Percentiles rank a stretch among this genome's conserved stretches.
These are phyloP conservation scores for Pogonus chalceus DNA, from an alignment of 1,140 invertebrate species.

Conservation along the genomic window DNA sequence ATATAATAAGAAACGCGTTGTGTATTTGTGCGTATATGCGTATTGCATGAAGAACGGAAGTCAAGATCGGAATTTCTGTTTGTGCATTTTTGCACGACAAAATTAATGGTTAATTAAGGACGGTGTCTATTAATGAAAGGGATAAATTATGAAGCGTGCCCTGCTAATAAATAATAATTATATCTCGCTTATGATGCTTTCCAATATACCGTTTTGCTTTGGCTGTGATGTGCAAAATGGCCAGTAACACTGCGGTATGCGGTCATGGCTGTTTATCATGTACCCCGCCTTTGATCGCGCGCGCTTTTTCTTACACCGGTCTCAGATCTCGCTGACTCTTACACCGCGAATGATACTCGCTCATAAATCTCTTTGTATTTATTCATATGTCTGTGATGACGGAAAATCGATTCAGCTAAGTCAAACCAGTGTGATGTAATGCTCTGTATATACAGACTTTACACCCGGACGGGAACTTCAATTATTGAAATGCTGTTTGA, in stretches of 20 bases:
- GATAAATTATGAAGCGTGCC: background rate
- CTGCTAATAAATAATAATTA: background rate
- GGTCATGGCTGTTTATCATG: background rate
- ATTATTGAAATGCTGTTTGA: too few relatives aligned
- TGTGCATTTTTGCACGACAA: too few relatives aligned
- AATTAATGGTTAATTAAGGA: background rate
- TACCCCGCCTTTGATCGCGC: background rate
- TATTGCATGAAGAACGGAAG: too few relatives aligned
- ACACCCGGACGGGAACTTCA: too few relatives aligned
- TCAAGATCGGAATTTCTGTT: too few relatives aligned
- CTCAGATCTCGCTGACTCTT: too few relatives aligned
- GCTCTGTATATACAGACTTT: too few relatives aligned
- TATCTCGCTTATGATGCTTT: background rate
- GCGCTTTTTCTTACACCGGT: too few relatives aligned
- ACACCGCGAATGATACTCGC: background rate
- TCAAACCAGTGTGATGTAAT: too few relatives aligned
- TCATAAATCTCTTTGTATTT: background rate
- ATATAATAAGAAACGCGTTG: too few relatives aligned
- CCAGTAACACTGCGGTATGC: background rate
- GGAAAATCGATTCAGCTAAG: background rate
- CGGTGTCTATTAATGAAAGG: background rate
- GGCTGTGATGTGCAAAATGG: background rate
- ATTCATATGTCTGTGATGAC: background rate
- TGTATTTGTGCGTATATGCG: too few relatives aligned
- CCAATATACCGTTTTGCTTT: background rate